These are phyloP conservation scores for Nycteola revayana DNA, from an alignment of 2,888 invertebrate genomes.

Conservation along the genomic window DNA sequence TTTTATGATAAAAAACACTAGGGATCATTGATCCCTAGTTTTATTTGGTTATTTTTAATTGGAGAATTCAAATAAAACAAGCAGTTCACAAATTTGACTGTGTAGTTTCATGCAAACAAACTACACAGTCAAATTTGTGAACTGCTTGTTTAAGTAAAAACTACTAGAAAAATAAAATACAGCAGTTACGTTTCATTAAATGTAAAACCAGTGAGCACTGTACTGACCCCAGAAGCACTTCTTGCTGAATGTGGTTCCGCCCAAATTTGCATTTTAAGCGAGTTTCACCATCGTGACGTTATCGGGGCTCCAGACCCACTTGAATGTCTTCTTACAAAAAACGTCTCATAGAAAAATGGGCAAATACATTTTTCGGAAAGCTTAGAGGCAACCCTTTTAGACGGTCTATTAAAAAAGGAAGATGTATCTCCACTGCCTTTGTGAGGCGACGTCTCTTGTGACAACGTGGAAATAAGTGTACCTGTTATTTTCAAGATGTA, in stretches of 20 bases:
- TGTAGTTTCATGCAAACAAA: no score
- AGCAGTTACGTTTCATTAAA: slow-evolving; percentile 18
- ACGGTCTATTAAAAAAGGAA: slow-evolving; percentile 53
- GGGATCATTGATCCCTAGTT: no score
- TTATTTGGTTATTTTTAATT: no score
- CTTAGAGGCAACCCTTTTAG: slow-evolving; percentile 49
- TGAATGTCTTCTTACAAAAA: slow-evolving; percentile 46
- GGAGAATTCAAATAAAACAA: no score
- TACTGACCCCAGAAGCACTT: slow-evolving; percentile 14
- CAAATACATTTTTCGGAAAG: slow-evolving; percentile 43
- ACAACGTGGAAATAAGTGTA: slow-evolving; percentile 30
- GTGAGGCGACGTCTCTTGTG: slow-evolving; percentile 36
- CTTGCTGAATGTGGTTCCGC: slow-evolving; percentile 39
- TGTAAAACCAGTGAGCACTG: slow-evolving; percentile 17
- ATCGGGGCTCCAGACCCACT: slow-evolving; percentile 37
- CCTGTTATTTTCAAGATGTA: slow-evolving; percentile 35
- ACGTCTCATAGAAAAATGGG: slow-evolving; percentile 44
- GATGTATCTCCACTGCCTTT: slow-evolving; percentile 46
- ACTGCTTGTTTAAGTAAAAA: no score
- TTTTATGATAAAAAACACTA: no score
- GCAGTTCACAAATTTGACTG: no score
- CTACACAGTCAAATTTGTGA: no score
- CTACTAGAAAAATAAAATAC: slow-evolving; percentile 4
- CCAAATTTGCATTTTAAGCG: slow-evolving; percentile 60
- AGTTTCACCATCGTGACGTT: slow-evolving; percentile 35